phyloP scores from a whole-genome alignment of 2,797 vertebrate genomes.

The Emys orbicularis region DNA sequence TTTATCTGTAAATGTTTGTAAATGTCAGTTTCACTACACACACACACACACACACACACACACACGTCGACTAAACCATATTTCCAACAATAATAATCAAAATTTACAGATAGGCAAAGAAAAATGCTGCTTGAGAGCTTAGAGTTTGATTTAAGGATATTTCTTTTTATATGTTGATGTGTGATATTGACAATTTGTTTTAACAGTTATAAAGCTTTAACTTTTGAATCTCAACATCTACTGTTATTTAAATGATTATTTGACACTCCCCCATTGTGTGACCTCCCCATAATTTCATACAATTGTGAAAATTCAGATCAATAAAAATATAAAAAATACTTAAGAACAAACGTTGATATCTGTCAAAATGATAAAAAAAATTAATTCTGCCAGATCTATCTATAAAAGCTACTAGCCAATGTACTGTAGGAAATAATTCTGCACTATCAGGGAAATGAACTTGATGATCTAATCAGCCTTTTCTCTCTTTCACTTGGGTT shows the following conservation, averaged over 20 bases:
- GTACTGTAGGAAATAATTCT: not conserved
- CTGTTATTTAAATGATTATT: not conserved
- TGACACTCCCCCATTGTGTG: not conserved
- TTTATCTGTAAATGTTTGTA: not conserved
- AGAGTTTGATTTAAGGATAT: not conserved
- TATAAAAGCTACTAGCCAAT: not conserved
- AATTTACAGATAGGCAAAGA: not conserved
- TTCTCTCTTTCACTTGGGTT: slow-evolving; percentile 39
- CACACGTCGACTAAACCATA: not conserved
- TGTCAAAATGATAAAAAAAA: not conserved
- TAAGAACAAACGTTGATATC: not conserved
- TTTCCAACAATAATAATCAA: not conserved
- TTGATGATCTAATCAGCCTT: slow-evolving; percentile 46
- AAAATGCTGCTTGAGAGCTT: not conserved
- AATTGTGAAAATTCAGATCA: not conserved
- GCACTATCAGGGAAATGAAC: not conserved
- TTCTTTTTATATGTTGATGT: not conserved
- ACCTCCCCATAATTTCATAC: not conserved
- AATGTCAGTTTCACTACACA: not conserved
- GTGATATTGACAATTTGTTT: not conserved
- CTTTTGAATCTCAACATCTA: not conserved
- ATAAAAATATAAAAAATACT: not conserved
- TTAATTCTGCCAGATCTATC: not conserved
- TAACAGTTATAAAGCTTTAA: not conserved
- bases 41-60: no score